Evolutionary conservation across 1,140 invertebrate genomes (phyloP), one percentile per base, ranked within the genome.

Genomic region (Drosophila erecta): DNA sequence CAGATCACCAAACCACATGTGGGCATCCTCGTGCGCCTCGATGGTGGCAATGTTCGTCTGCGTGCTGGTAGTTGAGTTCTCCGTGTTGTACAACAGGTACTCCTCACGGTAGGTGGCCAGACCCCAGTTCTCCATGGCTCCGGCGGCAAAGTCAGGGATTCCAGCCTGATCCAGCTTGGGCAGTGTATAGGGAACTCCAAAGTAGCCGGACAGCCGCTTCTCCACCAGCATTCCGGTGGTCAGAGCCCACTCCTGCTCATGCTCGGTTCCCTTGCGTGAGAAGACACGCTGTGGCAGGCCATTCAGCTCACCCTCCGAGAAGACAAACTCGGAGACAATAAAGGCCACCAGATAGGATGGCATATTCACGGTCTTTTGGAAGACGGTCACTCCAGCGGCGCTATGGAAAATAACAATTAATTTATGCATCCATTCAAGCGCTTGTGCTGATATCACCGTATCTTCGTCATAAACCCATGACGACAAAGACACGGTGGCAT

Each of bases 1-100:
- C n/a, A 95, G 84, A 81, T 95, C 93, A 8, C 95, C 95, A 74
- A 95, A 95, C 95, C 95, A 95, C 93, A 93, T 93, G 75, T 95
- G 95, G 4, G 94, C 92, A 24, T 95, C 94, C 90, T 95, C 95
- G 65, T 95, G 95, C 0, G 94, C 92, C 46, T 95, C 92, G n/a
- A 94, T 93, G 24, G 93, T 93, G 1, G 93, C 93, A 49, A 95
- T 93, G 10, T 92, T 71, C 44, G 95, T 94, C 62, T 94, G 83
- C 0, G 91, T 90, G 51, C 62, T 90, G 0, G 78, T 66, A 6
- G 91, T 92, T 0, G 91, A 92, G 49, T 71, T 80, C n/a, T 77
- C 61, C 2, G 61, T 24, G 37, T 89, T 92, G 30, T 90, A 92
- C 7, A 92, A 35, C 22, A 91, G 6, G 47, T 90, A 91, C 57